Evolutionary conservation across 2,888 invertebrate species (phyloP).

Genomic region (Eupithecia vulgata): DNA sequence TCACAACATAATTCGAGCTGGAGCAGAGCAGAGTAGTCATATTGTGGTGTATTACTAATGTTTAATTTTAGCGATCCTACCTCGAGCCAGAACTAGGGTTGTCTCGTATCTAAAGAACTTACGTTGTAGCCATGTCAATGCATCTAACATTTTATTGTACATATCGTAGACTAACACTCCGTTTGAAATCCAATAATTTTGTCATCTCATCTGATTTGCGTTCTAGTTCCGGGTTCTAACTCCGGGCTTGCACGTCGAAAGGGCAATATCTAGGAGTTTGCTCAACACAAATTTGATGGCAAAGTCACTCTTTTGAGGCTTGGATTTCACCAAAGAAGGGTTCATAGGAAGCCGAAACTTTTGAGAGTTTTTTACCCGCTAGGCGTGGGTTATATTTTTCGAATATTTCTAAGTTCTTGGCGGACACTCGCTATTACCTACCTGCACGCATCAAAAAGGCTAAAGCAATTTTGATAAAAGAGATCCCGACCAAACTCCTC

Average conservation of each 20-base stretch:
- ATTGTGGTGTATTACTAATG: constrained; percentile 41
- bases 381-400: neutral
- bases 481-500: neutral
- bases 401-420: no score
- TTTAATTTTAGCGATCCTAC: constrained; percentile 42
- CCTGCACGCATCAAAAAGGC: no score
- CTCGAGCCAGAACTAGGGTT: constrained; percentile 35
- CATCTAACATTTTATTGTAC: neutral
- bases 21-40: constrained; percentile 29
- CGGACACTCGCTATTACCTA: no score
- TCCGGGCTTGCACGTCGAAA: neutral
- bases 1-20: neutral
- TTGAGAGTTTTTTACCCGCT: neutral
- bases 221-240: neutral
- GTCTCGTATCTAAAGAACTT: constrained; percentile 10
- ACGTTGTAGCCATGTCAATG: neutral
- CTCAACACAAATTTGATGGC: neutral
- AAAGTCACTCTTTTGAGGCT: neutral
- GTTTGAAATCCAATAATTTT: neutral
- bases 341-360: neutral
- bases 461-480: neutral
- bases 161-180: neutral
- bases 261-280: neutral
- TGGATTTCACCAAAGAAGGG: neutral
- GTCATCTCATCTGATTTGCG: neutral